Percentiles rank a stretch among this genome's conserved stretches.
Evolutionary conservation across 1,140 invertebrate species (phyloP).

Genomic region (Drosophila neocordata): DNA sequence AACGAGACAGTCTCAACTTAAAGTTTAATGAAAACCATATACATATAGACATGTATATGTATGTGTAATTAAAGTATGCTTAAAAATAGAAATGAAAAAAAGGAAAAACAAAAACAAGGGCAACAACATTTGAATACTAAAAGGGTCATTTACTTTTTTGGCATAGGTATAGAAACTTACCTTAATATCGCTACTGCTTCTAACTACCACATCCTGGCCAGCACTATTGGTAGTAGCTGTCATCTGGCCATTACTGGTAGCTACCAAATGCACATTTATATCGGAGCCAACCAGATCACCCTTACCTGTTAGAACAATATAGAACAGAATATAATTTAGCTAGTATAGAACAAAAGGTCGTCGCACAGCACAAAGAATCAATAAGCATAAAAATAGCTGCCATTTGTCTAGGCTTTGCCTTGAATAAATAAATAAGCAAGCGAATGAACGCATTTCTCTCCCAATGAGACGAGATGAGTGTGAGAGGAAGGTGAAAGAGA

Average conservation of each 20-base stretch:
- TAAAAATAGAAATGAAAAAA: neutral
- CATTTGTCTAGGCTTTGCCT: constrained; percentile 69
- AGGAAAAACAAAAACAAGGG: neutral
- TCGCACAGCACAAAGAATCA: constrained; percentile 51
- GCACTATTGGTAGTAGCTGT: constrained; percentile 83
- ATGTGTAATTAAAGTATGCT: constrained; percentile 1
- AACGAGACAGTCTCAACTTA: constrained; percentile 9
- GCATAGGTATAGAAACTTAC: constrained; percentile 62
- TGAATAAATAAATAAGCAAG: constrained; percentile 75
- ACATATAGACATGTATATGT: neutral
- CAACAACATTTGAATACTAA: constrained; percentile 2
- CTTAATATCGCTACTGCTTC: constrained; percentile 96
- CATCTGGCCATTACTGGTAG: constrained; percentile 84
- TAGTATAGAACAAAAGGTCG: constrained; percentile 53
- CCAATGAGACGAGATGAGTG: neutral
- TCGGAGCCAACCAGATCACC: constrained; percentile 98
- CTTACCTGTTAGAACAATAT: constrained; percentile 87
- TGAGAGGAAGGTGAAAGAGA: neutral
- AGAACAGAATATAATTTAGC: neutral
- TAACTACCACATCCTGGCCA: constrained; percentile 91
- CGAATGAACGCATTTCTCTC: constrained; percentile 54
- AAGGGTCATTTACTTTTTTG: neutral
- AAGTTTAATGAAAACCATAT: constrained; percentile 13
- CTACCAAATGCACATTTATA: constrained; percentile 90
- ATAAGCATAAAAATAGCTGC: constrained; percentile 76